These are phyloP conservation scores for Coptotermes formosanus DNA, from an alignment of 1,140 invertebrate genomes.

Conservation along the genomic window DNA sequence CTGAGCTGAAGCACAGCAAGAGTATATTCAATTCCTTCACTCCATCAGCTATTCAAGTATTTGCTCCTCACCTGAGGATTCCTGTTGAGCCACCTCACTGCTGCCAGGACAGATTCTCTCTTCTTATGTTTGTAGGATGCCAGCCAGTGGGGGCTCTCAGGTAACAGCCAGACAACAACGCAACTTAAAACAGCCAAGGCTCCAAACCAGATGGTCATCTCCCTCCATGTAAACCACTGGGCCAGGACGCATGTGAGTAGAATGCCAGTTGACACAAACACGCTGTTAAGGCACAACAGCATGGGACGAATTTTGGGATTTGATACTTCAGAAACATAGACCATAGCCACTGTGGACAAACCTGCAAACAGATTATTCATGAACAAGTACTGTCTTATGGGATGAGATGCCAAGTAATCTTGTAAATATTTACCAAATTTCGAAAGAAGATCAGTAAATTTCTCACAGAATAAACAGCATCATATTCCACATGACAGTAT, in stretches of 20 bases:
- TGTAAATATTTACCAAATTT: too few species aligned
- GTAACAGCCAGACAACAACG: constrained; percentile 46
- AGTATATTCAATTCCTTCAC: too few species aligned
- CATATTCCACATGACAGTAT: too few species aligned
- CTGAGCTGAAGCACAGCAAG: too few species aligned
- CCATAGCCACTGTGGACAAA: constrained; percentile 51
- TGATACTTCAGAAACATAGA: constrained; percentile 59
- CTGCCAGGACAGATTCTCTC: background rate
- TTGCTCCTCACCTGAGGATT: background rate
- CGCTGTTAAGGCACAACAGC: constrained; percentile 57
- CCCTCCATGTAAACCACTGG: constrained; percentile 50
- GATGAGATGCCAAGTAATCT: too few species aligned
- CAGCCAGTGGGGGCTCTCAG: constrained; percentile 60
- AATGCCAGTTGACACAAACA: constrained; percentile 57
- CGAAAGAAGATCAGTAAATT: too few species aligned
- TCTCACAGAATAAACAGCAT: too few species aligned
- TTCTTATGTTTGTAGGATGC: constrained; percentile 44
- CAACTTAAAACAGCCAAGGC: constrained; percentile 45
- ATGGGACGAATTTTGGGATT: constrained; percentile 54
- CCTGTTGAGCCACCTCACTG: background rate
- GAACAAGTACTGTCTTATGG: too few species aligned
- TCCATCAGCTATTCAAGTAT: too few species aligned
- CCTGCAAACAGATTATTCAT: constrained; percentile 41
- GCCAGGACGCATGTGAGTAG: constrained; percentile 49
- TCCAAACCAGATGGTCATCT: constrained; percentile 49